Evolutionary conservation across 2,113 vertebrate genomes (phyloP), one percentile per base, ranked within the genome.

Genomic region (Rhombomys opimus): DNA sequence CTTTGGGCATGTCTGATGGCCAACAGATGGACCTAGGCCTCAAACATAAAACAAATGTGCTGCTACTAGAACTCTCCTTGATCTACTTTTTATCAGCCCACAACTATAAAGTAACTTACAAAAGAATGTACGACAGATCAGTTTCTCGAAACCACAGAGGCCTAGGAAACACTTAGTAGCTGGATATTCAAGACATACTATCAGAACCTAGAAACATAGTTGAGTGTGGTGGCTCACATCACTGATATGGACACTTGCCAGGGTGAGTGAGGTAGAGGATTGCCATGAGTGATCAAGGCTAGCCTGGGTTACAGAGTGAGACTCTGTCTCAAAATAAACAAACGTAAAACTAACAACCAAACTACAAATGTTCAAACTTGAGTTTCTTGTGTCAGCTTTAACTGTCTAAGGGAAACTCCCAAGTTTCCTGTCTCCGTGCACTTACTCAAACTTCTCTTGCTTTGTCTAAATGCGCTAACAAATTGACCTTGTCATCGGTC

Each of bases 91-190:
- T 81, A 88, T 61, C 10, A n/a, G 59, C n/a, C 63, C n/a, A 82
- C n/a, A 75, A 20, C 89, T 27, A 89, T 68, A 93, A 96, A 87
- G 13, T 68, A 78, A 84, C 70, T 77, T 91, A 92, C 22, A 68
- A 81, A 96, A 30, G 41, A 63, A 73, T 80, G 10, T 54, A 89
- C 11, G 65, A 89, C 22, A 93, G 30, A 84, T 94, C 52, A 80
- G 50, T 70, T 96, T 95, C 41, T 63, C 46, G 59, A 38, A 81
- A 95, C 11, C 20, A 63, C 18, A 86, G n/a, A 9, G 7, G 59
- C 25, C 68, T 85, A 70, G 87, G 41, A 93, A 94, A 57, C 30
- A 94, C 7, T 75, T 89, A 73, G 91, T 7, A 78, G 72, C 22
- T 65, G 11, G 15, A 85, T 82, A 94, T 88, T 97, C 27, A 81